Base-by-base conservation (phyloP, 1,140 invertebrate genomes). In the Paramacrobiotus metropolitanus region DNA sequence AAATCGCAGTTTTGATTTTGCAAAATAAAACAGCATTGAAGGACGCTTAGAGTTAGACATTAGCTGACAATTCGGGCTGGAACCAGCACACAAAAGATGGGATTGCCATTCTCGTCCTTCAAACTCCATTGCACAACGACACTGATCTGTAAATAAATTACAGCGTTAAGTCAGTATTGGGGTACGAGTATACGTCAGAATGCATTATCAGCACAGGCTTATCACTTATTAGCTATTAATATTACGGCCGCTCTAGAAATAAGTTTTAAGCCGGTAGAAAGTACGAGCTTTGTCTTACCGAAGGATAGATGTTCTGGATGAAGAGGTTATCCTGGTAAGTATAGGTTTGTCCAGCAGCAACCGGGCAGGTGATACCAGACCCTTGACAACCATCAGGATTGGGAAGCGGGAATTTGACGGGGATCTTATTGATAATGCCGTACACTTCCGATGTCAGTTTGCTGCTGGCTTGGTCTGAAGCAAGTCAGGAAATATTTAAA, bases 51-150 rank as follows among this genome's bases (percentile, higher is more conserved):
- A n/a, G n/a, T n/a, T n/a, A n/a, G n/a, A 40, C 9, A 40, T n/a
- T 40, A 40, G 34, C 34, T 40, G 9, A 4, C 24, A 24, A 55
- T 55, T 24, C 28, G 15, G 15, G 81, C 78, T 21, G 81, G 79
- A 66, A 85, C 80, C 61, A 79, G 44, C 15, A 82, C 68, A 67
- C 83, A 86, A 44, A 83, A 72, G 2, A 85, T 73, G 65, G 83
- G 78, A 45, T 78, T 72, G 0, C 67, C 67, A 2, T 77, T 71
- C 60, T 79, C 75, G 68, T 80, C 76, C 66, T 79, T 73, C 18
- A 85, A 68, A 70, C 83, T 80, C 81, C 82, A 85, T 70, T 82
- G 83, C 0, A 85, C 79, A 1, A 77, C 75, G 0, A 85, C 79
- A 1, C 70, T 75, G 0, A 85, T 65, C 78, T 79, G 59, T 9